Conservation (phyloP, 2,113 vertebrate species). For the Bos taurus region DNA sequence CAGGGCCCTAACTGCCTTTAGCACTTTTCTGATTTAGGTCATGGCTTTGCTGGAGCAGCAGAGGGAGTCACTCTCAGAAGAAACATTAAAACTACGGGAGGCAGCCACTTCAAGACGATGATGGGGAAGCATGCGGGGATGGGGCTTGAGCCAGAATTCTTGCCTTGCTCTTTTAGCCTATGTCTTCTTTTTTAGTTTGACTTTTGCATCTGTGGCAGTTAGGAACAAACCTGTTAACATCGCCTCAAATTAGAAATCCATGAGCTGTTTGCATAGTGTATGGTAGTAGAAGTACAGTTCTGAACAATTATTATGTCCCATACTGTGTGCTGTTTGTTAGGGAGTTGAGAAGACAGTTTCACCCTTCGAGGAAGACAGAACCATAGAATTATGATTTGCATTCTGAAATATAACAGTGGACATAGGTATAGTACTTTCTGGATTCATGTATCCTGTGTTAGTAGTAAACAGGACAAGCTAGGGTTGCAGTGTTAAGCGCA, state of each 20-base stretch:
- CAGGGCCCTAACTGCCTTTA: background rate
- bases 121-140: background rate
- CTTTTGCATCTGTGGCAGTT: background rate
- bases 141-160: background rate
- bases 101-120: background rate
- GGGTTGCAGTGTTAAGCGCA: background rate
- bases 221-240: background rate
- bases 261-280: background rate
- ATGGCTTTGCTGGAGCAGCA: constrained; percentile 60
- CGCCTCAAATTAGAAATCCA: background rate
- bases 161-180: background rate
- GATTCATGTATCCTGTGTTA: background rate
- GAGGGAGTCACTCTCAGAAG: constrained; percentile 65
- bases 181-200: background rate
- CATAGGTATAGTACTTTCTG: background rate
- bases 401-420: background rate
- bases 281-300: background rate
- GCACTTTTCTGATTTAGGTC: constrained; percentile 52
- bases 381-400: background rate
- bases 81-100: background rate
- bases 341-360: background rate
- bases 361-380: background rate
- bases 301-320: background rate
- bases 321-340: background rate
- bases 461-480: background rate